Evolutionary conservation across 1,140 invertebrate genomes (phyloP).

Genomic region (Drosophila pandora): DNA sequence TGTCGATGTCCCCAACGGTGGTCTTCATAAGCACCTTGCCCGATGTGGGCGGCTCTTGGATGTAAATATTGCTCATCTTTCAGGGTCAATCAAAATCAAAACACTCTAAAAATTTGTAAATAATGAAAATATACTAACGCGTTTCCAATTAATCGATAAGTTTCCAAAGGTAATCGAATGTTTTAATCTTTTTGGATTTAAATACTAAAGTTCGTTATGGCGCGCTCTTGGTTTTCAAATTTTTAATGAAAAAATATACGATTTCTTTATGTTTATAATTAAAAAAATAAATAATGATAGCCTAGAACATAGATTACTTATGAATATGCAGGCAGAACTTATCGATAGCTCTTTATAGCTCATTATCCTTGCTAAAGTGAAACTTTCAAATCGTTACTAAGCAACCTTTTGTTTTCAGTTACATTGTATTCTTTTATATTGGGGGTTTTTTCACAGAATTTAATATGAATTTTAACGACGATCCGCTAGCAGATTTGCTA

Average conservation of each 20-base stretch:
- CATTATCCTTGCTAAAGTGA: background rate
- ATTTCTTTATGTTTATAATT: no score
- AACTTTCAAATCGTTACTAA: conserved; percentile 49
- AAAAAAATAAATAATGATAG: no score
- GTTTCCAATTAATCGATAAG: background rate
- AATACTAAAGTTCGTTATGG: no score
- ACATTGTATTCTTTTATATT: background rate
- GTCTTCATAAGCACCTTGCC: conserved; percentile 98
- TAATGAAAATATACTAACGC: background rate
- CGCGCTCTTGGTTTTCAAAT: no score
- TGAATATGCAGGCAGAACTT: background rate
- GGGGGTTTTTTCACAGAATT: background rate
- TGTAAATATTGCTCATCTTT: conserved; percentile 97
- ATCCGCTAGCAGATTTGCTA: conserved; percentile 83
- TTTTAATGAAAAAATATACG: no score
- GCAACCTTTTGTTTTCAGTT: conserved; percentile 50
- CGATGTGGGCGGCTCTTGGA: conserved; percentile 96
- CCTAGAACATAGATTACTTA: no score
- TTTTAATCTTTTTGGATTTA: no score
- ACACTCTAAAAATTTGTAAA: background rate
- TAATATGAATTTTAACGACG: conserved; percentile 81
- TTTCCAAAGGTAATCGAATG: no score
- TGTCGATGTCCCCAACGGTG: conserved; percentile 97
- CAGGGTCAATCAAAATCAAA: background rate
- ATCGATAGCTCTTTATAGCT: background rate